Evolutionary conservation across 2,797 vertebrate species (phyloP), one percentile per base, ranked within the genome.

Genomic region (Kryptolebias ocellatus): DNA sequence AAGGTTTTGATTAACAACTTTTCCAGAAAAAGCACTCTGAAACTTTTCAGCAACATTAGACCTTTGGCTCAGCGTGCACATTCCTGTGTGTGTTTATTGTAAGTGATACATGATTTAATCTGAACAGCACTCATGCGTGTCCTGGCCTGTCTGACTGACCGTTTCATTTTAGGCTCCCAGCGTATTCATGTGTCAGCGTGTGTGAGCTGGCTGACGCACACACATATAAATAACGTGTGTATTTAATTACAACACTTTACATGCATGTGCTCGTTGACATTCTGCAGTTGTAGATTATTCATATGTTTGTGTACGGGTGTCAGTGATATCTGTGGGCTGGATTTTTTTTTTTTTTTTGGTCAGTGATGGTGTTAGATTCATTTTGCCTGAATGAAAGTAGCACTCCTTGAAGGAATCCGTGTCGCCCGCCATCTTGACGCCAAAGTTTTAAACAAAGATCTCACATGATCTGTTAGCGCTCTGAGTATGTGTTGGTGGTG

Each of bases 141-240:
- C 59, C n/a, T 0, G 27, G 67, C 76, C 58, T 50, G 73, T 44
- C 66, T 52, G 71, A 60, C 58, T 49, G 59, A 72, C 62, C 14
- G 7, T 53, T 62, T 78, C 62, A 8, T 53, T 58, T 80, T 61
- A 79, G 55, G 54, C 67, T 49, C 49, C 60, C 46, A 29, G 14
- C 5, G 72, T 73, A 56, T 62, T 56, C 64, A 63, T 60, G 53
- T 51, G 27, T 53, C 3, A 24, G 60, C 8, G 8, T 52, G 1
- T 56, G 46, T n/a, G 29, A 50, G 4, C n/a, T 4, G 20, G 42
- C 39, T 49, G 20, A 51, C 62, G 7, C 31, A 34, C 56, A 37
- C 52, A 39, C 12, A 59, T 58, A 49, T 14, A 59, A 58, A n/a
- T 7, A 15, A 15, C 2, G 8, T n/a, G 12, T 4, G 10, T 29